Evolutionary conservation across 2,113 vertebrate genomes (phyloP), one percentile per base, ranked within the genome.

Genomic region (Monarcha castaneiventris): DNA sequence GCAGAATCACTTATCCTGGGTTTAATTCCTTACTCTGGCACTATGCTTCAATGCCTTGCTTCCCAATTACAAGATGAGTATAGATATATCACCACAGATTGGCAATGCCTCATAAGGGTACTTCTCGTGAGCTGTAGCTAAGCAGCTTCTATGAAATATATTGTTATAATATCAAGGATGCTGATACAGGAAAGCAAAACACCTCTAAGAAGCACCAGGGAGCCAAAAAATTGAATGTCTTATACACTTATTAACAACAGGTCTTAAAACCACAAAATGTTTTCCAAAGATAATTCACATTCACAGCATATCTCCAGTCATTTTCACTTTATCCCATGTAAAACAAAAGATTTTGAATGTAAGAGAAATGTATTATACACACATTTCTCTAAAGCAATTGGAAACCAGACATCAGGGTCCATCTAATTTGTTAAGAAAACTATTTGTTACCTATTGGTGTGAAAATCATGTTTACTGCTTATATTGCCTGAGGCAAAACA

Each of bases 381-480:
- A 76, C 18, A 39, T 78, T 5, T 5, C 68, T 95, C 87, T 69
- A 88, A 97, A 96, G 69, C 79, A 97, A 85, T 96, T n/a, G 35
- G 75, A 97, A 96, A 96, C 32, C 41, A 94, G 89, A 96, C 67
- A 96, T 96, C 90, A 96, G 72, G 94, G 94, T 94, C 97, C 84
- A 96, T 96, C 89, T 97, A 87, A 96, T 97, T 97, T 97, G 93
- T 95, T 96, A 96, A 94, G 95, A 97, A 97, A 94, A 97, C 93
- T 96, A 90, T 97, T 97, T 97, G 95, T 94, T 98, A 94, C 93
- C 84, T 95, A 84, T 94, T 97, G 94, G 78, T 96, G 95, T 97
- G 96, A 96, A 97, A 97, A 95, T 86, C 89, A 78, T 95, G 93
- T 98, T 97, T 97, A 97, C 86, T 96, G 89, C 56, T 68, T 94